Evolutionary conservation across 2,888 invertebrate species (phyloP), one percentile per base, ranked within the genome.

Genomic region (Zygogramma bicolorata): DNA sequence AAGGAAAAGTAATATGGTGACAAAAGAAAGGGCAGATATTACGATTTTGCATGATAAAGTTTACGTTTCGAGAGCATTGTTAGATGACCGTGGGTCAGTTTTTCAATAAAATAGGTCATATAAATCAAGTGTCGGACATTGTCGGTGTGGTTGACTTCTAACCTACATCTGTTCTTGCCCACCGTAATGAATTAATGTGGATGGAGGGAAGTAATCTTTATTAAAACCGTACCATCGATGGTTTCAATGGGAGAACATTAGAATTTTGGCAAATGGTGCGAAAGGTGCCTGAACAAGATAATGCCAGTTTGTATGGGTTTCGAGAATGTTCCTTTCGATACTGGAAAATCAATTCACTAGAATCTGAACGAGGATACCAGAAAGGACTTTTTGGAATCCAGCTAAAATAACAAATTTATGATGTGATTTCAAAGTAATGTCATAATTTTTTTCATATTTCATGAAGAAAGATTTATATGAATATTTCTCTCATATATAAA

Each of bases 151-250:
- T 86, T 86, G 86, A 85, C 87, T 86, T 84, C 85, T 86, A 86
- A 84, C 87, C 87, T 86, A 86, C 87, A 87, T 87, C 87, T 87
- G 86, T 86, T 85, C 85, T 83, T 82, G 83, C 82, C 82, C 71
- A 76, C 70, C 63, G 76, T 76, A 82, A 84, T 82, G 80, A 81
- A 83, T 81, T 79, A 66, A 73, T 46, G 61, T 8, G 69, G 42
- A 65, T 65, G 61, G 34, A 49, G 59, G 68, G 68, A 61, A 61
- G 49, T 49, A 13, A 59, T 61, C n/a, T 31, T 68, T 61, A 68
- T 68, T 57, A 61, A 61, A 42, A 63, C 63, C 27, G 46, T 29
- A 8, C 46, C 46, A 22, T 34, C 31, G 31, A 58, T 31, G 58
- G 18, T 61, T 61, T 61, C 31, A 67, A 46, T 18, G 34, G 20